Base-by-base conservation (phyloP, 2,888 invertebrate species). In the Sinhomidia bicolor region DNA sequence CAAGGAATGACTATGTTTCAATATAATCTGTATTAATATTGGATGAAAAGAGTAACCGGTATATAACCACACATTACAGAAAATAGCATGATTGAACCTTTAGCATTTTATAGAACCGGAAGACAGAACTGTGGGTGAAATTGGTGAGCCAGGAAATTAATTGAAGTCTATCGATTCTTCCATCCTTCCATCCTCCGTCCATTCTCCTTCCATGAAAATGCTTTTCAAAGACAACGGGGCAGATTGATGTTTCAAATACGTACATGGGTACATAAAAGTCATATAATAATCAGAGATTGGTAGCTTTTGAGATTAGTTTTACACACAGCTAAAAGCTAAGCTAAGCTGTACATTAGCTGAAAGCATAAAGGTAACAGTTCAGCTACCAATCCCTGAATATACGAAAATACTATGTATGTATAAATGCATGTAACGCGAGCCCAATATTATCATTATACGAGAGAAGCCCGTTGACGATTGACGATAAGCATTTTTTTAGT, bases 101-200 rank as follows among this genome's bases (percentile, higher is more conserved):
- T 60, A 32, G 9, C 44, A 20, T 44, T 44, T 51, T 32, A 20
- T 74, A 68, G 29, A n/a, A n/a, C 71, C 82, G 36, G 71, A 71
- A 83, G 74, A 74, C 23, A 57, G 74, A 82, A 68, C 60, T 80
- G 62, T 26, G 17, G 44, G 44, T 44, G 76, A n/a, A 54, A 54
- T 76, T 60, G 76, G 84, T 60, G 76, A 60, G 76, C 62, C 84
- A 76, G 76, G 74, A 86, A 86, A 86, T 81, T 86, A 86, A 86
- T 86, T 81, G 86, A 86, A 80, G 80, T 86, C 79, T 81, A 86
- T 86, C 86, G 86, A 86, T 86, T 86, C 68, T 36, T 36, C 65
- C 44, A 0, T 44, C 10, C 20, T 51, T 76, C 76, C n/a, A n/a
- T n/a, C n/a, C n/a, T n/a, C n/a, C n/a, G 29, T 76, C 51, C 54